Conservation (phyloP, 2,113 vertebrate species). For the Xenotilapia longispinis region DNA sequence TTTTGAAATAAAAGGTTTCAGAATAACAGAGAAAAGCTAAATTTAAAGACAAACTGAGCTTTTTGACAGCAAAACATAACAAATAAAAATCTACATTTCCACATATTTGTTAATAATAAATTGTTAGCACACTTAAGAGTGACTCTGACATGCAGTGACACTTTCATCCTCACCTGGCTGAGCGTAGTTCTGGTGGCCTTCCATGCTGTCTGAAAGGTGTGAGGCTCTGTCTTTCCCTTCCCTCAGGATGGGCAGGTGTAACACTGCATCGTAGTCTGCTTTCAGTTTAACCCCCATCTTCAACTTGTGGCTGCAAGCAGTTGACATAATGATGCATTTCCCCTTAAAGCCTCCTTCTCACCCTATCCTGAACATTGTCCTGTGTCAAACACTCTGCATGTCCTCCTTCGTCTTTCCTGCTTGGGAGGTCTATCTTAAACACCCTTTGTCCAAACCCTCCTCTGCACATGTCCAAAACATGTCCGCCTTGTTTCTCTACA, state of each 20-base stretch:
- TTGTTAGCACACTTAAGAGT: not conserved
- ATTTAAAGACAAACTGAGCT: not conserved
- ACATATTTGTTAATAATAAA: not conserved
- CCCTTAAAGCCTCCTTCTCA: not conserved
- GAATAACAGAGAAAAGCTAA: not conserved
- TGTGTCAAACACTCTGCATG: not conserved
- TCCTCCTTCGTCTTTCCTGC: not conserved
- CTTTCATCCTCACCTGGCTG: slow-evolving; percentile 72
- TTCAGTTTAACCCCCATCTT: slow-evolving; percentile 90
- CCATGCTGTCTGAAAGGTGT: slow-evolving; percentile 64
- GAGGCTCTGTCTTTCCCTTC: slow-evolving; percentile 81
- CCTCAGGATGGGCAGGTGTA: slow-evolving; percentile 91
- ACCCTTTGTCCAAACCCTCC: not conserved
- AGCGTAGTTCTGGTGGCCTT: slow-evolving; percentile 74
- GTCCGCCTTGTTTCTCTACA: not conserved
- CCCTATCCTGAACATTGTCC: not conserved
- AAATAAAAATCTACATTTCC: not conserved
- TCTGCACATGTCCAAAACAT: not conserved
- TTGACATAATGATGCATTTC: not conserved
- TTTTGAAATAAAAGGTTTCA: not conserved
- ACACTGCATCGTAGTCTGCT: slow-evolving; percentile 82
- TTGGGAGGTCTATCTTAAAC: not conserved
- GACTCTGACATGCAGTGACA: not conserved
- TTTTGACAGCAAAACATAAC: not conserved
- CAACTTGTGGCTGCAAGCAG: slow-evolving; percentile 78